Conservation (phyloP, 2,113 vertebrate genomes). For the Excalfactoria chinensis region DNA sequence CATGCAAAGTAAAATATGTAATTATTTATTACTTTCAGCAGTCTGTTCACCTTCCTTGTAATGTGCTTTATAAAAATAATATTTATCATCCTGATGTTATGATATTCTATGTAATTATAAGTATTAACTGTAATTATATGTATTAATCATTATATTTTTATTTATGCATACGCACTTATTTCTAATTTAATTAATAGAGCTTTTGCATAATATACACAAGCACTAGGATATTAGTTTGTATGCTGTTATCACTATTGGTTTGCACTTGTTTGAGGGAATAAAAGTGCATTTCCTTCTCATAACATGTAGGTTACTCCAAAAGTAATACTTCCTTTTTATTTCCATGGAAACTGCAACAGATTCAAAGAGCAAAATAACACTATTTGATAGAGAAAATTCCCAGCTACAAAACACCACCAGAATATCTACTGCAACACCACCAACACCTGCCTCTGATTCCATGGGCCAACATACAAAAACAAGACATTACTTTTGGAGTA, state of each 20-base stretch:
- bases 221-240: background rate
- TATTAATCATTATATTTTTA: background rate
- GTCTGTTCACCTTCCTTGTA: background rate
- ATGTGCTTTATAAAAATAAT: background rate
- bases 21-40: background rate
- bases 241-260: background rate
- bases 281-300: background rate
- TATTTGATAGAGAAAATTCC: no score
- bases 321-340: no score
- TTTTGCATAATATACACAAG: background rate
- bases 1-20: background rate
- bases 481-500: no score
- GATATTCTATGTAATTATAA: background rate
- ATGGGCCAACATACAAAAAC: no score
- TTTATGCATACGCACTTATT: background rate
- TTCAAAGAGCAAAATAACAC: no score
- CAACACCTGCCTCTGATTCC: no score
- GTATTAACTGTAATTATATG: background rate
- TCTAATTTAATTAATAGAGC: background rate
- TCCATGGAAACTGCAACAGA: no score
- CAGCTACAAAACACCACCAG: no score
- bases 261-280: background rate
- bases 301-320: background rate
- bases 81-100: background rate
- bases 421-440: no score